phyloP scores from a whole-genome alignment of 1,140 invertebrate species.

The Drosophila takahashii region DNA sequence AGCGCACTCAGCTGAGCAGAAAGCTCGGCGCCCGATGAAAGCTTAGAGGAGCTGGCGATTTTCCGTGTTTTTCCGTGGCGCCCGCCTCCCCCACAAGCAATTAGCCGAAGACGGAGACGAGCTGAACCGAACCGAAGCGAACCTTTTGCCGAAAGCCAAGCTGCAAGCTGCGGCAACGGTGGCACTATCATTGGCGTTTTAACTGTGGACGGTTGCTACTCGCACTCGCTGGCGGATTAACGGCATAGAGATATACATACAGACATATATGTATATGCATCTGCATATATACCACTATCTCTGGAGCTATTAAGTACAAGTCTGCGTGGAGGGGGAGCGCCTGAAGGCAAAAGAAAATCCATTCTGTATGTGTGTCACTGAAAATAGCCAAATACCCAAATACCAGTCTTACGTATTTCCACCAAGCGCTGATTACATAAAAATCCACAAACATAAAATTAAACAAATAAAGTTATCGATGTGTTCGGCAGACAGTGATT shows the following conservation, averaged over 20 bases:
- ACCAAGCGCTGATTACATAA: slow-evolving; percentile 70
- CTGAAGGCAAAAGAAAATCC: slow-evolving; percentile 49
- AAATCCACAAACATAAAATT: slow-evolving; percentile 45
- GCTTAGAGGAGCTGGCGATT: slow-evolving; percentile 15
- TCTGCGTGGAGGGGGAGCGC: slow-evolving; percentile 58
- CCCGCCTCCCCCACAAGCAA: neutral
- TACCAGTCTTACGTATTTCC: slow-evolving; percentile 1
- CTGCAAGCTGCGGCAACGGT: slow-evolving; percentile 48
- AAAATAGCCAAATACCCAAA: slow-evolving; percentile 1
- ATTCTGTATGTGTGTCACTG: slow-evolving; percentile 67
- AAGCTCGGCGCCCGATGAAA: slow-evolving; percentile 28
- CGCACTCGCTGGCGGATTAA: slow-evolving; percentile 79
- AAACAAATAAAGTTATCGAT: slow-evolving; percentile 18
- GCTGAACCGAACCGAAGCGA: slow-evolving; percentile 5
- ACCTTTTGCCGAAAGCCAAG: slow-evolving; percentile 34
- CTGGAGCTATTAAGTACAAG: slow-evolving; percentile 56
- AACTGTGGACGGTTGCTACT: slow-evolving; percentile 84
- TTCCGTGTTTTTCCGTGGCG: neutral
- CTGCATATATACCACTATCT: slow-evolving; percentile 49
- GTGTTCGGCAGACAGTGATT: slow-evolving; percentile 19
- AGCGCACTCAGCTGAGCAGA: slow-evolving; percentile 63
- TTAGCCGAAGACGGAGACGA: neutral
- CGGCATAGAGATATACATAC: slow-evolving; percentile 68
- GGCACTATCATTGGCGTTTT: slow-evolving; percentile 84
- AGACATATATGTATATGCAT: slow-evolving; percentile 50